Percentiles rank a stretch among this genome's conserved stretches.
These are phyloP conservation scores for Atherix ibis DNA, from an alignment of 2,888 invertebrate species.

Conservation along the genomic window DNA sequence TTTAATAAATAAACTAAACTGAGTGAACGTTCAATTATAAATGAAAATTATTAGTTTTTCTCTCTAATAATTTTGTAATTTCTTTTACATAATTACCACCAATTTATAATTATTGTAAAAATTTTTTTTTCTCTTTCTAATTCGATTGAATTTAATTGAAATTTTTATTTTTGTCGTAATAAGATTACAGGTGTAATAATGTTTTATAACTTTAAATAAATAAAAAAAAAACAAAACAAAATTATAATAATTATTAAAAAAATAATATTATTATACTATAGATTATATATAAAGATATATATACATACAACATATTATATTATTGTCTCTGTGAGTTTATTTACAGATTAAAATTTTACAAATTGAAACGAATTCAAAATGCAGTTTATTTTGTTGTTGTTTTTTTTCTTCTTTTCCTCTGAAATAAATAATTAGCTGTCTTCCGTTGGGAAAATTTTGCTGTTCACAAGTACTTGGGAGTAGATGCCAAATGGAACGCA, in stretches of 20 bases:
- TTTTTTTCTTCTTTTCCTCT: background rate
- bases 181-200: slow-evolving; percentile 12
- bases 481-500: no score
- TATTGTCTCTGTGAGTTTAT: slow-evolving; percentile 7
- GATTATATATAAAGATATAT: no score
- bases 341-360: slow-evolving; percentile 7
- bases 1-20: background rate
- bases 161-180: slow-evolving; percentile 8
- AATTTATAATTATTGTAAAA: slow-evolving; percentile 11
- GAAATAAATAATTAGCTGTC: background rate
- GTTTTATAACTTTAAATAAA: slow-evolving; percentile 8
- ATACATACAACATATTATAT: no score
- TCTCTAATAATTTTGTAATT: slow-evolving; percentile 2
- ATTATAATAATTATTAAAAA: slow-evolving; percentile 1
- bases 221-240: background rate
- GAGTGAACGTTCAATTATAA: background rate
- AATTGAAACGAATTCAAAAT: slow-evolving; percentile 3
- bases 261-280: background rate
- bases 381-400: background rate
- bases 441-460: no score
- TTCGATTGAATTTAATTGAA: slow-evolving; percentile 1
- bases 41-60: background rate
- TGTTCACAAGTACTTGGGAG: no score
- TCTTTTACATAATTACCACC: slow-evolving; percentile 8
- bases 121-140: slow-evolving; percentile 1